Evolutionary conservation across 2,113 vertebrate genomes (phyloP).

Genomic region (Pipra filicauda): DNA sequence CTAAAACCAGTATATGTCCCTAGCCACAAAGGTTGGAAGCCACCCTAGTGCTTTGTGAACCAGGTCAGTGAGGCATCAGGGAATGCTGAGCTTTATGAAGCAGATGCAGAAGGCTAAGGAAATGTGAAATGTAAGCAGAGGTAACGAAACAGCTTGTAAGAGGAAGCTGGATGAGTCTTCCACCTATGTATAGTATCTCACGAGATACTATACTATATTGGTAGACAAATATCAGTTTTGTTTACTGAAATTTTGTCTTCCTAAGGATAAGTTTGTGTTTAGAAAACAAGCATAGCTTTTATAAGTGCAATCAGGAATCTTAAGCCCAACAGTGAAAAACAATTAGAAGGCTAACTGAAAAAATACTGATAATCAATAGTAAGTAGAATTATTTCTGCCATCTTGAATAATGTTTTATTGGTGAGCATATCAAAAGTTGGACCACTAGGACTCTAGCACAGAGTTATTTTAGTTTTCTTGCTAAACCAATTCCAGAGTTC

Average conservation of each 20-base stretch:
- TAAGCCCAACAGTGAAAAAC: not conserved
- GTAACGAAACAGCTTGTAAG: not conserved
- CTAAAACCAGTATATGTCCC: not conserved
- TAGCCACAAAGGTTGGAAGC: not conserved
- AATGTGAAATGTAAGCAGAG: not conserved
- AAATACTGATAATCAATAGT: not conserved
- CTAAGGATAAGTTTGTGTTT: not conserved
- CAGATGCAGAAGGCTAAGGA: not conserved
- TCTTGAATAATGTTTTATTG: not conserved
- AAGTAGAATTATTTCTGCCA: not conserved
- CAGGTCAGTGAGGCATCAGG: not conserved
- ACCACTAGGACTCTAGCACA: not conserved
- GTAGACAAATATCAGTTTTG: not conserved
- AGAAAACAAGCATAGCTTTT: not conserved
- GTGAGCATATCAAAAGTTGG: not conserved
- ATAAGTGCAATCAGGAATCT: not conserved
- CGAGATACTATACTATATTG: not conserved
- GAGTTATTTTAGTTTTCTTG: not conserved
- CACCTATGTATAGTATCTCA: not conserved
- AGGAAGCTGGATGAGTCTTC: not conserved
- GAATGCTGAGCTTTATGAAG: not conserved
- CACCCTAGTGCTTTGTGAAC: not conserved
- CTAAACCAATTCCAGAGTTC: not conserved
- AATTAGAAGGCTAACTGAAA: not conserved
- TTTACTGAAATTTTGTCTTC: not conserved